Percentiles rank a stretch among this genome's conserved stretches.
These are phyloP conservation scores for Polypedilum pembai DNA, from an alignment of 1,140 invertebrate genomes.

Conservation along the genomic window DNA sequence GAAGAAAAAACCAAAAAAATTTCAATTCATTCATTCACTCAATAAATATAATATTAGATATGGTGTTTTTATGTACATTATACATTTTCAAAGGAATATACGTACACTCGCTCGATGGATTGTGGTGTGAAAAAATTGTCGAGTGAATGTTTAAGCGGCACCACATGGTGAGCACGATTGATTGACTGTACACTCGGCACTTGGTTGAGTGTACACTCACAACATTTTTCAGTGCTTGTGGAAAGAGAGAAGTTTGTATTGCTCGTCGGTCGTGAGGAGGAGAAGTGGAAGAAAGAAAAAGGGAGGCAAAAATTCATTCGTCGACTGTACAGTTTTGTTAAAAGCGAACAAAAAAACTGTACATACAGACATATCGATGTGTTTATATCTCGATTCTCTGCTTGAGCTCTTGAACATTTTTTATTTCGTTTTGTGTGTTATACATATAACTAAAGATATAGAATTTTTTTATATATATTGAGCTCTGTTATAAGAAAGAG, in stretches of 20 bases:
- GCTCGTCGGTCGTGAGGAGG: background rate
- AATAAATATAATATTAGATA: conserved; percentile 29
- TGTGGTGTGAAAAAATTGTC: conserved; percentile 24
- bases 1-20: conserved; percentile 28
- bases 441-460: conserved; percentile 6
- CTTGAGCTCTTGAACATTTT: conserved; percentile 24
- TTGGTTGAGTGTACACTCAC: conserved; percentile 4
- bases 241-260: background rate
- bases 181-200: conserved; percentile 13
- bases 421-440: conserved; percentile 14
- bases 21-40: conserved; percentile 28
- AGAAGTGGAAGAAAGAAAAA: conserved; percentile 9
- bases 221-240: conserved; percentile 8
- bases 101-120: conserved; percentile 12
- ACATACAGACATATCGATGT: conserved; percentile 27
- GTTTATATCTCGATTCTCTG: conserved; percentile 28
- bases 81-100: conserved; percentile 26
- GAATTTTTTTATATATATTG: background rate
- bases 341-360: conserved; percentile 23
- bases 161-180: conserved; percentile 10
- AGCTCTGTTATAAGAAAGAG: background rate
- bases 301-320: conserved; percentile 19
- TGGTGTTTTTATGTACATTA: conserved; percentile 28
- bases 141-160: conserved; percentile 15
- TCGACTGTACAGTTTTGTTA: conserved; percentile 23